Conservation (phyloP, 2,113 vertebrate species). For the Miniopterus natalensis region DNA sequence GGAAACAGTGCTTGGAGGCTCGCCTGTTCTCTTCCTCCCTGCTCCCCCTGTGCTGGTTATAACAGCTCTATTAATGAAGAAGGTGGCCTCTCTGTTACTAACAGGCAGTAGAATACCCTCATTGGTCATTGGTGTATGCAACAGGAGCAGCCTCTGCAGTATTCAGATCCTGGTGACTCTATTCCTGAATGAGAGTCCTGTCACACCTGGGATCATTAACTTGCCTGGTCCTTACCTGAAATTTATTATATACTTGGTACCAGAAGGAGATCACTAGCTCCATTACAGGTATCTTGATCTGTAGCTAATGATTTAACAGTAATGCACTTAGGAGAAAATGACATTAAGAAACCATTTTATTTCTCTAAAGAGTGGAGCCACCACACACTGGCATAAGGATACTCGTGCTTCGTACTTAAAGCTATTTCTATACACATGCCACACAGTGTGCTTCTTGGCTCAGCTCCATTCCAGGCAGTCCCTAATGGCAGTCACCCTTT, state of each 20-base stretch:
- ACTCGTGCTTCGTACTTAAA: background rate
- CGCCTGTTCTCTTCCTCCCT: background rate
- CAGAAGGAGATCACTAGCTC: background rate
- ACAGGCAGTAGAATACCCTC: background rate
- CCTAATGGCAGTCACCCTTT: background rate
- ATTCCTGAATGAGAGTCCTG: background rate
- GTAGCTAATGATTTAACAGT: slow-evolving; percentile 36
- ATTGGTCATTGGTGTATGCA: slow-evolving; percentile 43
- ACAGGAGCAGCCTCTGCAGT: slow-evolving; percentile 66
- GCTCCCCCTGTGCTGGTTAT: fast-evolving
- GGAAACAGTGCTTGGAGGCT: background rate
- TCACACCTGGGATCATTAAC: background rate
- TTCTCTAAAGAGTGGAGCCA: background rate
- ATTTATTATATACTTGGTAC: slow-evolving; percentile 30
- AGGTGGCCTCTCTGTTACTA: background rate
- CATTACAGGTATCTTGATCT: slow-evolving; percentile 2
- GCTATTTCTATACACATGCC: background rate
- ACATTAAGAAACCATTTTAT: background rate
- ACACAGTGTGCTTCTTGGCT: background rate
- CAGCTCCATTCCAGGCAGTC: background rate
- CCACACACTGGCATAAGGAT: background rate
- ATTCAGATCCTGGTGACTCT: background rate
- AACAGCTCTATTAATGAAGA: background rate
- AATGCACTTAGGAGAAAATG: background rate
- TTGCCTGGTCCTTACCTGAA: background rate